Conservation (phyloP, 2,797 vertebrate genomes). For the Lophura swinhoii region DNA sequence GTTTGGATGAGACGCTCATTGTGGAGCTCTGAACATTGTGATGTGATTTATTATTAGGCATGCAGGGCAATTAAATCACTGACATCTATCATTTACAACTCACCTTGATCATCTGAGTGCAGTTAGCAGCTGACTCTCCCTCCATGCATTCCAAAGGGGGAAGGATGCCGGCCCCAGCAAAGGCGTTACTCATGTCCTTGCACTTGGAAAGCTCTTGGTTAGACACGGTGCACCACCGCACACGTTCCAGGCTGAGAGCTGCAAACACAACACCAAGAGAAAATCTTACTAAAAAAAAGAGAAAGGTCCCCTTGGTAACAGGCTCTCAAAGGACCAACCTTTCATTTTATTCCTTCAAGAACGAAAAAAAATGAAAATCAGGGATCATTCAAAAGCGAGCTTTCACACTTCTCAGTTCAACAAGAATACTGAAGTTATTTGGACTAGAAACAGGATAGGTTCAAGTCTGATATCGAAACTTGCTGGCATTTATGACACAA, state of each 20-base stretch:
- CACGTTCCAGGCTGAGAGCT: slow-evolving; percentile 77
- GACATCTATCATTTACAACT: slow-evolving; percentile 16
- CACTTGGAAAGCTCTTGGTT: slow-evolving; percentile 86
- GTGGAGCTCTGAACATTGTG: background rate
- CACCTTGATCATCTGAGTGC: slow-evolving; percentile 86
- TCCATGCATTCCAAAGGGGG: slow-evolving; percentile 83
- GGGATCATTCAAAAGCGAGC: background rate
- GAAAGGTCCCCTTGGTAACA: background rate
- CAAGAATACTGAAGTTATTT: background rate
- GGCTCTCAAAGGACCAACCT: background rate
- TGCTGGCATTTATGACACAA: background rate
- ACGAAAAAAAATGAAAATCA: background rate
- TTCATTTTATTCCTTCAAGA: background rate
- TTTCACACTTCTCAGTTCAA: background rate
- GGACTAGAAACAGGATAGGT: background rate
- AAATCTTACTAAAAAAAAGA: background rate
- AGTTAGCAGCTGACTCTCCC: slow-evolving; percentile 74
- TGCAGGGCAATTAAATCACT: background rate
- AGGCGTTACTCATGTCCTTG: slow-evolving; percentile 84
- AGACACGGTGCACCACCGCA: slow-evolving; percentile 92
- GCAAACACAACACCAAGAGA: background rate
- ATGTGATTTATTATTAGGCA: background rate
- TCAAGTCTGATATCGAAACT: background rate
- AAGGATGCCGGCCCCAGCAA: slow-evolving; percentile 78
- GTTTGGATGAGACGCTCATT: background rate